Percentiles rank a stretch among this genome's conserved stretches.
phyloP scores from a whole-genome alignment of 2,797 vertebrate genomes.

The Gymnothorax javanicus region DNA sequence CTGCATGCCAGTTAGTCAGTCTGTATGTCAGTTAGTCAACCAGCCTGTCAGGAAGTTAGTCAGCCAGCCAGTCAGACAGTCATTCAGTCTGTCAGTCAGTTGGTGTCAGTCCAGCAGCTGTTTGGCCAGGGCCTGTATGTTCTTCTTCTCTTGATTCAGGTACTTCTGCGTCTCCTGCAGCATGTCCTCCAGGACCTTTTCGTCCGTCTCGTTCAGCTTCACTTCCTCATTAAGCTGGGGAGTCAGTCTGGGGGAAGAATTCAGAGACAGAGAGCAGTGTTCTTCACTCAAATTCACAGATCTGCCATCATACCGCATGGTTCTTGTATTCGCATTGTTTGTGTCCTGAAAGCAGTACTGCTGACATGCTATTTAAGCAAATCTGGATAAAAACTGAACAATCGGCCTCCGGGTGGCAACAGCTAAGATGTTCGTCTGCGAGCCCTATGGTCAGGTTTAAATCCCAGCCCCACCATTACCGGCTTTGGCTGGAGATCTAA shows the following conservation, averaged over 20 bases:
- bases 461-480: no score
- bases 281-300: not conserved
- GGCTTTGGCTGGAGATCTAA: no score
- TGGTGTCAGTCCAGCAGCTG: constrained; percentile 58
- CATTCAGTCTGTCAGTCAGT: not conserved
- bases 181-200: constrained; percentile 83
- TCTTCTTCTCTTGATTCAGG: constrained; percentile 83
- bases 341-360: not conserved
- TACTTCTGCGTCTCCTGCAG: constrained; percentile 97
- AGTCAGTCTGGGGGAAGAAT: constrained; percentile 73
- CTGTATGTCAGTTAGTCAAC: not conserved
- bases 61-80: not conserved
- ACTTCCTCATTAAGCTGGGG: constrained; percentile 87
- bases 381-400: not conserved
- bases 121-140: constrained; percentile 75
- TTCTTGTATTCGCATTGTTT: not conserved
- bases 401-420: not conserved
- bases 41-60: no score
- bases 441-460: no score
- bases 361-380: not conserved
- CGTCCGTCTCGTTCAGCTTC: constrained; percentile 88
- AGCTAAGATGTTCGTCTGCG: no score
- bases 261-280: no score
- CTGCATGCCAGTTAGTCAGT: not conserved
- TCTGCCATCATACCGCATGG: not conserved